phyloP scores from a whole-genome alignment of 2,113 vertebrate genomes.

The Phalacrocorax carbo region DNA sequence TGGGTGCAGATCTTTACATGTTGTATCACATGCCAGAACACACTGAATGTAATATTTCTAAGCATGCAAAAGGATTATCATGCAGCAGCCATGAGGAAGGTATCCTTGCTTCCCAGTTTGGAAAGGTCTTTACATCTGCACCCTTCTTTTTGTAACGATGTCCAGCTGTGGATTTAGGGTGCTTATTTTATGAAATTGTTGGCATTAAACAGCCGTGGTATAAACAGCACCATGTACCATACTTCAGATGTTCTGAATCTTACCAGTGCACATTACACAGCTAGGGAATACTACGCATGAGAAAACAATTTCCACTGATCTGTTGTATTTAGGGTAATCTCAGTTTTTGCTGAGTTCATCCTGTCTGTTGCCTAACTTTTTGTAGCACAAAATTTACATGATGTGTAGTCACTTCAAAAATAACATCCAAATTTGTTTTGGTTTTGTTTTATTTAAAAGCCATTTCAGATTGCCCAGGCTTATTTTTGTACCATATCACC shows the following conservation, averaged over 20 bases:
- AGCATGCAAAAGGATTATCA: not conserved
- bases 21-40: not conserved
- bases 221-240: not conserved
- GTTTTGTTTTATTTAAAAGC: slow-evolving; percentile 54
- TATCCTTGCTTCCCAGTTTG: not conserved
- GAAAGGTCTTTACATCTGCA: not conserved
- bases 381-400: not conserved
- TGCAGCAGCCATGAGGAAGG: not conserved
- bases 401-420: slow-evolving; percentile 2
- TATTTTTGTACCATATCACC: slow-evolving; percentile 51
- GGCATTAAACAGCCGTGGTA: not conserved
- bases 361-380: slow-evolving; percentile 10
- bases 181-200: not conserved
- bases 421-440: not conserved
- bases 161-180: not conserved
- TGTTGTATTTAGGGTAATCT: not conserved
- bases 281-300: not conserved
- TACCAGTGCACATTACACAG: not conserved
- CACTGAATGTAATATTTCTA: rapidly evolving
- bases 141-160: not conserved
- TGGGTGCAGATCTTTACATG: not conserved
- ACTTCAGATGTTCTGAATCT: not conserved
- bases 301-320: not conserved
- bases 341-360: slow-evolving; percentile 14
- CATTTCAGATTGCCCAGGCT: slow-evolving; percentile 36